Evolutionary conservation across 2,113 vertebrate species (phyloP).

Genomic region (Formicarius rufipectus): DNA sequence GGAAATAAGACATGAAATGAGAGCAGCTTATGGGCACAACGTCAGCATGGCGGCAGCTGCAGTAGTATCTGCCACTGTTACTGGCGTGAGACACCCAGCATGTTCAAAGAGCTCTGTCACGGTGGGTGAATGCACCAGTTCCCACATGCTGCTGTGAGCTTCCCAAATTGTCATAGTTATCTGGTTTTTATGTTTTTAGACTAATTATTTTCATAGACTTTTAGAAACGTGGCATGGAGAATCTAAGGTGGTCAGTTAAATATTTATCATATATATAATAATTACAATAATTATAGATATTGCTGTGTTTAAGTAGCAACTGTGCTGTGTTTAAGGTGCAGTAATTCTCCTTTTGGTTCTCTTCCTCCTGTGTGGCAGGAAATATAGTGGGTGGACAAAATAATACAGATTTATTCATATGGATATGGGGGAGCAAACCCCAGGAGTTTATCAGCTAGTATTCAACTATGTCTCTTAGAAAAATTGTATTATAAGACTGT

Average conservation of each 20-base stretch:
- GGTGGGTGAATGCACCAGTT: background rate
- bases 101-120: background rate
- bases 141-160: background rate
- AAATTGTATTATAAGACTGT: background rate
- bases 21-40: background rate
- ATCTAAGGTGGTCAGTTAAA: background rate
- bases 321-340: background rate
- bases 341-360: background rate
- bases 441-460: background rate
- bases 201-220: background rate
- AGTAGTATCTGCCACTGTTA: background rate
- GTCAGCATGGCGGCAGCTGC: background rate
- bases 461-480: background rate
- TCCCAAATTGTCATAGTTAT: background rate
- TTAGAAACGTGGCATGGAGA: background rate
- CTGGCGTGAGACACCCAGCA: background rate
- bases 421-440: background rate
- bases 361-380: background rate
- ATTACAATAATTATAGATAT: background rate
- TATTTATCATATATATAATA: background rate
- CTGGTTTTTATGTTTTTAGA: background rate
- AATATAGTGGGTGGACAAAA: background rate
- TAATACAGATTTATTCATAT: background rate
- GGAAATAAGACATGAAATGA: slow-evolving; percentile 5
- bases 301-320: background rate